phyloP scores from a whole-genome alignment of 2,888 invertebrate genomes.

The Choristoneura rosaceana region DNA sequence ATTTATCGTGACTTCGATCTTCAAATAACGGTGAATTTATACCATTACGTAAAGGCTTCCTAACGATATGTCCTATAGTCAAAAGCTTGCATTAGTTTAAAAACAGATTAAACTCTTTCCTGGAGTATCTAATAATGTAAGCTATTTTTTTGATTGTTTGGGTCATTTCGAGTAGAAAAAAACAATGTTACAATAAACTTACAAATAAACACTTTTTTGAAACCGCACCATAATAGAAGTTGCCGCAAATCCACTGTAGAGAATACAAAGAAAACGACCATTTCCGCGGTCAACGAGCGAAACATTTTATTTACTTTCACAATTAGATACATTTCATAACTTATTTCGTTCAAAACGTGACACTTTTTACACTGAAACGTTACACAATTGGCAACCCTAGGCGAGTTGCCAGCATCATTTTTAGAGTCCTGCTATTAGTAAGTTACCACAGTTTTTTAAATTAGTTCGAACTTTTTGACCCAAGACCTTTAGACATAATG shows the following conservation, averaged over 20 bases:
- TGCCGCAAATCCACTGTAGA: constrained; percentile 11
- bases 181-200: neutral
- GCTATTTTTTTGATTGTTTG: neutral
- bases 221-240: neutral
- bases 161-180: neutral
- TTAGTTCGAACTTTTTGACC: too few relatives aligned
- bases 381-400: constrained; percentile 25
- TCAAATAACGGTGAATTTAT: neutral
- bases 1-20: neutral
- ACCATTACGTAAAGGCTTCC: too few relatives aligned
- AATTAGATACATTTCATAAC: constrained; percentile 15
- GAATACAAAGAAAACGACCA: constrained; percentile 17
- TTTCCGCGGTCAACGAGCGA: constrained; percentile 17
- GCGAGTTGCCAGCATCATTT: constrained; percentile 45
- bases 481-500: neutral
- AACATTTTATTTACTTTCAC: constrained; percentile 31
- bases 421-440: constrained; percentile 36
- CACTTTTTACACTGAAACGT: neutral
- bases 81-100: too few relatives aligned
- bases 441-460: neutral
- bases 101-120: too few relatives aligned
- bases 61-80: too few relatives aligned
- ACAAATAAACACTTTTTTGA: neutral
- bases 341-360: constrained; percentile 17
- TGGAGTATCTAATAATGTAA: neutral